Conservation (phyloP, 1,140 invertebrate genomes). For the Coptotermes formosanus region DNA sequence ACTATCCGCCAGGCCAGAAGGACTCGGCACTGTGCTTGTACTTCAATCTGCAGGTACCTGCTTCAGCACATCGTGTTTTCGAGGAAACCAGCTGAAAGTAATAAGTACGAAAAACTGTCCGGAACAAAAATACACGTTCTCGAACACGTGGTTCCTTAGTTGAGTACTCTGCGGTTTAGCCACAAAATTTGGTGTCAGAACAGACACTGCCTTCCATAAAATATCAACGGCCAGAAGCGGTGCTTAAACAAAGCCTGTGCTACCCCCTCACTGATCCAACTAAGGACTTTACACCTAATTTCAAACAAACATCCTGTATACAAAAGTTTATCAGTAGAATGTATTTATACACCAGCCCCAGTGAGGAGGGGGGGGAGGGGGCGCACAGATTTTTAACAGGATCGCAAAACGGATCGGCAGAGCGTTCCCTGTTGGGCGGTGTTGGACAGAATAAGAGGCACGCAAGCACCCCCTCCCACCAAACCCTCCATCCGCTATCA, state of each 20-base stretch:
- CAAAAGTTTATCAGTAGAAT: background rate
- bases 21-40: no score
- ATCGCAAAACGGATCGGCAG: background rate
- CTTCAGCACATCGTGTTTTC: no score
- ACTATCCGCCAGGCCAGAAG: no score
- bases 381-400: background rate
- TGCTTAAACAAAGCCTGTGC: background rate
- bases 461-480: background rate
- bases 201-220: background rate
- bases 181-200: background rate
- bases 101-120: no score
- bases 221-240: background rate
- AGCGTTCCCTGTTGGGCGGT: background rate
- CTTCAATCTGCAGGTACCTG: no score
- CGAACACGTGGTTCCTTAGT: background rate
- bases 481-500: background rate
- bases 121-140: no score
- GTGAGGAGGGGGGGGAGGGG: background rate
- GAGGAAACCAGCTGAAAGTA: no score
- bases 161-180: background rate
- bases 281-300: constrained; percentile 2
- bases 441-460: background rate
- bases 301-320: background rate
- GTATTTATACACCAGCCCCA: background rate
- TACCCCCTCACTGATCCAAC: background rate